Base-by-base conservation (phyloP, 1,140 invertebrate genomes). In the Akabosia matsudoensis region DNA sequence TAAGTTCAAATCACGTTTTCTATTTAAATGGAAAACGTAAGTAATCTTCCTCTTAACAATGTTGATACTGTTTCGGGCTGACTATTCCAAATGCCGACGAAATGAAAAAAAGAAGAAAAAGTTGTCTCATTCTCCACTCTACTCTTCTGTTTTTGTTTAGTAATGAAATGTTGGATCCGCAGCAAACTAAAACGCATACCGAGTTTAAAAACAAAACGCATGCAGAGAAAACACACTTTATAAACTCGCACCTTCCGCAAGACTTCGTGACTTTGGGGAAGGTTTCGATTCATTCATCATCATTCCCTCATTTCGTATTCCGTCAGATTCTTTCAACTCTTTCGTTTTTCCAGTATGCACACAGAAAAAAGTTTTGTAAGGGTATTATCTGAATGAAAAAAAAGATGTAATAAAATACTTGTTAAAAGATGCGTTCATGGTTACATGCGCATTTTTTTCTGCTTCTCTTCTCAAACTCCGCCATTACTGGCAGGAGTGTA, bases 211-310 rank as follows among this genome's bases (percentile, higher is more conserved):
- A n/a, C n/a, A n/a, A n/a, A n/a, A n/a, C n/a, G 18, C 37, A 45
- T 18, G 7, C 37, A 45, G 18, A 45, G 37, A 45, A 45, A 7
- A 45, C 37, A 56, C 13, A 3, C 22, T 13, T 56, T 13, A 24
- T 13, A 56, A 45, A 56, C 54, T 56, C 14, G 10, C 10, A 24
- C 54, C 22, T 28, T 22, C 30, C 61, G 1, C 3, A 67, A 67
- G 30, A 67, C 31, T 67, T 67, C 61, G 61, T 67, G 61, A 67
- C 61, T 28, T 31, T 67, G 10, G n/a, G 61, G 61, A 67, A 67
- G 24, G 28, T 56, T 56, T 56, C 54, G 10, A n/a, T 56, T 10
- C 54, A 10, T 16, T 56, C 10, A 56, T 56, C 54, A 56, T 56
- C 54, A 56, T 45, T 45, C 37, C 37, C 37, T 18, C 37, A 10